A percentile compares a stretch with the other conserved stretches of the same genome.
Conservation (phyloP, 2,797 vertebrate genomes). For the Cossypha caffra region DNA sequence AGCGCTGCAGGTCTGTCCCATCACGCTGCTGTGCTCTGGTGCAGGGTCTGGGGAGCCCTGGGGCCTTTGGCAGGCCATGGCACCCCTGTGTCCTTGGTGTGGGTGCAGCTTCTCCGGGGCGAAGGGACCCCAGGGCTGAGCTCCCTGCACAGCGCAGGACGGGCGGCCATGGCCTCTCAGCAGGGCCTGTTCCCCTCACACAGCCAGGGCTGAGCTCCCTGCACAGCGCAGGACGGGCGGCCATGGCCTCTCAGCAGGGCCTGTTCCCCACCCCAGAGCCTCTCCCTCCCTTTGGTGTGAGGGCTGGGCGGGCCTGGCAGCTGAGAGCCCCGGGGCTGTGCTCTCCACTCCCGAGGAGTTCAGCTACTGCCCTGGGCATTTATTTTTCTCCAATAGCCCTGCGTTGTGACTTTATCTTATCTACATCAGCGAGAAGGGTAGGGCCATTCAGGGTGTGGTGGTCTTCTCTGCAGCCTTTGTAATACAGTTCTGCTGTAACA, state of each 20-base stretch:
- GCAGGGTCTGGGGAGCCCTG: not conserved
- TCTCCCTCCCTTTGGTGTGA: no score
- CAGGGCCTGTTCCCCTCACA: no score
- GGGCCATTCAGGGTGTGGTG: not conserved
- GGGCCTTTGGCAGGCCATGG: not conserved
- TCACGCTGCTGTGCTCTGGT: fast-evolving
- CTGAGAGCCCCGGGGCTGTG: not conserved
- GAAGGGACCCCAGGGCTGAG: not conserved
- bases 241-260: no score
- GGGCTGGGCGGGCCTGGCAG: no score
- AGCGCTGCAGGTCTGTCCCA: fast-evolving
- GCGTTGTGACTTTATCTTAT: not conserved
- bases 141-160: no score
- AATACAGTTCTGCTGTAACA: not conserved
- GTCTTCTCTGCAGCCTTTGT: not conserved
- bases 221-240: no score
- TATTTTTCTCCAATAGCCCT: not conserved
- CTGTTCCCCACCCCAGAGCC: no score
- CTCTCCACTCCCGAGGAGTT: fast-evolving
- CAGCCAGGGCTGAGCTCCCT: no score
- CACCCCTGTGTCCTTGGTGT: not conserved
- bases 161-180: no score
- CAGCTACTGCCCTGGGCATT: no score
- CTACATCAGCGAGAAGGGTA: fast-evolving
- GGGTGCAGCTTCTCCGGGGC: fast-evolving